A percentile compares a stretch with the other conserved stretches of the same genome.
phyloP scores from a whole-genome alignment of 2,113 vertebrate species.

The Cisticola juncidis region DNA sequence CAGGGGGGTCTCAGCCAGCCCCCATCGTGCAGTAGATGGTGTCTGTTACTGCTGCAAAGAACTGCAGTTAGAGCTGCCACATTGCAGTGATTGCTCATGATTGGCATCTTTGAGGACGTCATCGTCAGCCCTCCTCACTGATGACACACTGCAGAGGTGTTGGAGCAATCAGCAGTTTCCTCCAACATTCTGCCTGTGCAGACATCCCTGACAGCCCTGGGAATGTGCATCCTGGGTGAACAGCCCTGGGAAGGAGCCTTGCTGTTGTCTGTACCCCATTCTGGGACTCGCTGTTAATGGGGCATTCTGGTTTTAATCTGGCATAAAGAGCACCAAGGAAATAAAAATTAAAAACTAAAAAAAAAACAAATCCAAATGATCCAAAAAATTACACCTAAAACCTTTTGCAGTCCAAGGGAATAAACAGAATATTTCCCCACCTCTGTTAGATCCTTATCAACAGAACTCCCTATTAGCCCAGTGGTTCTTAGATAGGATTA shows the following conservation, averaged over 20 bases:
- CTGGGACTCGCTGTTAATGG: slow-evolving; percentile 52
- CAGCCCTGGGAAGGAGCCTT: background rate
- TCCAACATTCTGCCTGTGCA: background rate
- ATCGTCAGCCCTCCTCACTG: background rate
- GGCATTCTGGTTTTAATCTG: background rate
- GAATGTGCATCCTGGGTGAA: background rate
- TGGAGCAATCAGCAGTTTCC: background rate
- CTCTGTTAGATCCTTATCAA: background rate
- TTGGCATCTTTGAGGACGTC: background rate
- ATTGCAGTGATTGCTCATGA: background rate
- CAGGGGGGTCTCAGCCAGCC: background rate
- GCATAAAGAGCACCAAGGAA: slow-evolving; percentile 49
- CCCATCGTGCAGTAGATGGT: background rate
- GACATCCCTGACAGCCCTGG: background rate
- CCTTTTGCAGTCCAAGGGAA: background rate
- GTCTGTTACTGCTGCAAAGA: background rate
- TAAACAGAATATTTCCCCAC: background rate
- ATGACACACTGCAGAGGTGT: background rate
- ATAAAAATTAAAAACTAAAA: background rate
- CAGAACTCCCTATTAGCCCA: background rate
- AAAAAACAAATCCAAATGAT: accelerated
- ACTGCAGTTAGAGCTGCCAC: background rate
- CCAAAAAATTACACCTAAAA: background rate
- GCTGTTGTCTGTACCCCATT: background rate
- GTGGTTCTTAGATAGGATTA: background rate